A percentile compares a stretch with the other conserved stretches of the same genome.
phyloP scores from a whole-genome alignment of 2,888 invertebrate species.

The Pristionchus maxplancki region DNA sequence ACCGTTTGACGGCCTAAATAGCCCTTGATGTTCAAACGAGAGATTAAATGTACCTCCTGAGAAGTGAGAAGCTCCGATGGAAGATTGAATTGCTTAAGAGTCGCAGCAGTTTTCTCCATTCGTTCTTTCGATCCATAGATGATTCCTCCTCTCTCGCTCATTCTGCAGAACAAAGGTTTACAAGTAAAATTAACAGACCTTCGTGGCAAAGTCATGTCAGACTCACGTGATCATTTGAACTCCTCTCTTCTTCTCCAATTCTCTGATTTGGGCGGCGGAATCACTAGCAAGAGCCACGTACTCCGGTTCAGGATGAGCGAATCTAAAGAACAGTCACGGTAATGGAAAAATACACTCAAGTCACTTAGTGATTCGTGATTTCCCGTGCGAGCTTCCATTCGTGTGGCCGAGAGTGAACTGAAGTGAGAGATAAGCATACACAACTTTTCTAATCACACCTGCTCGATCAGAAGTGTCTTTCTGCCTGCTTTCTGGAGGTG shows the following conservation, averaged over 20 bases:
- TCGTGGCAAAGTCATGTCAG: too few species aligned
- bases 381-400: slow-evolving; percentile 44
- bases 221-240: slow-evolving; percentile 24
- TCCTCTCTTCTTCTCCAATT: slow-evolving; percentile 49
- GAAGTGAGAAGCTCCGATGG: not conserved
- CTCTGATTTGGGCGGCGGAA: slow-evolving; percentile 11
- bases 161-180: too few species aligned
- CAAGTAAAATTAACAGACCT: too few species aligned
- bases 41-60: not conserved
- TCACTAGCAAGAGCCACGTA: slow-evolving; percentile 40
- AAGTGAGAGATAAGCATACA: not conserved
- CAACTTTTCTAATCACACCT: slow-evolving; percentile 58
- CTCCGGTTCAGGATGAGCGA: slow-evolving; percentile 8
- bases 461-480: slow-evolving; percentile 71
- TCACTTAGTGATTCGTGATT: slow-evolving; percentile 46
- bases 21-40: not conserved
- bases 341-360: not conserved
- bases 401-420: slow-evolving; percentile 49
- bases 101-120: not conserved
- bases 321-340: not conserved
- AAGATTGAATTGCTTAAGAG: not conserved
- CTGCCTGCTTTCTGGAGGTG: slow-evolving; percentile 69
- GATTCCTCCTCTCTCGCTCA: not conserved
- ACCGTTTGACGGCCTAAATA: slow-evolving; percentile 24
- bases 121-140: not conserved